Base-by-base conservation (phyloP, 2,113 vertebrate species). In the Chaetura pelagica region DNA sequence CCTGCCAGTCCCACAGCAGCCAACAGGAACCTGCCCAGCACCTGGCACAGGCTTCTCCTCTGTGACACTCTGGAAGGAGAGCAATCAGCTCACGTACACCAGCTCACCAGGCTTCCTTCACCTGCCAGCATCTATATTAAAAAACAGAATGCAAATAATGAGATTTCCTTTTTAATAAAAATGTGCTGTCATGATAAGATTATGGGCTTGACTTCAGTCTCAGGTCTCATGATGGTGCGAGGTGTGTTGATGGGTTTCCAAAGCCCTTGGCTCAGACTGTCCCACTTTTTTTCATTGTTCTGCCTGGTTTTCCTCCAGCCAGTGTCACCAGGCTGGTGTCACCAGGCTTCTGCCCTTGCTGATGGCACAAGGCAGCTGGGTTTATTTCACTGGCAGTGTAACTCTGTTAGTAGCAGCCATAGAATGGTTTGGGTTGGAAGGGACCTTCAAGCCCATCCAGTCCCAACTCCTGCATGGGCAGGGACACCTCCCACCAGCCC, bases 121-220 rank as follows among this genome's bases (percentile, higher is more conserved):
- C 23, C 71, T 82, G 66, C 52, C 55, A 63, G 62, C 6, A 0
- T 59, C 8, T 55, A 40, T 52, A 67, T 69, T 86, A 51, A 69
- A 82, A 82, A 88, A 52, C 0, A 40, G 38, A 84, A 75, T 72
- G 44, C 79, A 93, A 93, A 96, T 85, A 92, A 80, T 18, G 30
- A 91, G 57, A 63, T 87, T 90, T 78, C 57, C 40, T 54, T 54
- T 86, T 79, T 58, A 66, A 80, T 73, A 87, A 66, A 90, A 71
- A 63, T 67, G 11, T 84, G 57, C 32, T 87, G 49, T 81, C 3
- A 3, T 40, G 9, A 32, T 80, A 46, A 73, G 46, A 55, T 44
- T 62, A 77, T 26, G 40, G 40, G 32, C 23, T 76, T 77, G 75
- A 90, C 1, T 48, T 90, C 34, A 78, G 63, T 76, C 79, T 68